phyloP scores from a whole-genome alignment of 2,888 invertebrate genomes.

The Cybosia mesomella region DNA sequence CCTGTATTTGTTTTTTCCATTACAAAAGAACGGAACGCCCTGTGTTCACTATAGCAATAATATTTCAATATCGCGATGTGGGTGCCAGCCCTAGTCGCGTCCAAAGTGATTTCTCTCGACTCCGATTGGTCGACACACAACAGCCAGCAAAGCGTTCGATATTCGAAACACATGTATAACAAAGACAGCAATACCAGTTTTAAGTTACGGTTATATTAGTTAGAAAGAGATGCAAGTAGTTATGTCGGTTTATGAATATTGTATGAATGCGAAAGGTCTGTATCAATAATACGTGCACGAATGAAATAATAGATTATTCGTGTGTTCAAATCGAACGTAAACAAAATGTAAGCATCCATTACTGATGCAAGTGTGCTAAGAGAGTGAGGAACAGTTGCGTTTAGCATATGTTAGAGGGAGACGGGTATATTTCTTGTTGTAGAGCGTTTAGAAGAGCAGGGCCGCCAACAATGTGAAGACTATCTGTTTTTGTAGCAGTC shows the following conservation, averaged over 20 bases:
- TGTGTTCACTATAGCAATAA: constrained; percentile 74
- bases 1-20: constrained; percentile 84
- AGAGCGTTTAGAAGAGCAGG: constrained; percentile 45
- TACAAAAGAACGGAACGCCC: constrained; percentile 82
- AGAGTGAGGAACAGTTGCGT: constrained; percentile 50
- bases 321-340: constrained; percentile 86
- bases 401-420: constrained; percentile 59
- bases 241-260: constrained; percentile 75
- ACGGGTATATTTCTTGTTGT: constrained; percentile 57
- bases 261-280: constrained; percentile 78
- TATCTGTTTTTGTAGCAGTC: constrained; percentile 85
- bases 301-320: constrained; percentile 87
- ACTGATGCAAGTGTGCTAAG: constrained; percentile 71
- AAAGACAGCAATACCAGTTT: constrained; percentile 56
- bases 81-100: constrained; percentile 70
- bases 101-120: constrained; percentile 76
- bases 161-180: constrained; percentile 60
- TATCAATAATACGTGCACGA: constrained; percentile 87
- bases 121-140: constrained; percentile 69
- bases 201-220: constrained; percentile 9
- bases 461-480: constrained; percentile 61
- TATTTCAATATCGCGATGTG: constrained; percentile 81
- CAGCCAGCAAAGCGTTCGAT: constrained; percentile 64
- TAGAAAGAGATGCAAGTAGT: constrained; percentile 63
- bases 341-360: constrained; percentile 86